Base-by-base conservation (phyloP, 2,797 vertebrate species). In the Mus spretus region DNA sequence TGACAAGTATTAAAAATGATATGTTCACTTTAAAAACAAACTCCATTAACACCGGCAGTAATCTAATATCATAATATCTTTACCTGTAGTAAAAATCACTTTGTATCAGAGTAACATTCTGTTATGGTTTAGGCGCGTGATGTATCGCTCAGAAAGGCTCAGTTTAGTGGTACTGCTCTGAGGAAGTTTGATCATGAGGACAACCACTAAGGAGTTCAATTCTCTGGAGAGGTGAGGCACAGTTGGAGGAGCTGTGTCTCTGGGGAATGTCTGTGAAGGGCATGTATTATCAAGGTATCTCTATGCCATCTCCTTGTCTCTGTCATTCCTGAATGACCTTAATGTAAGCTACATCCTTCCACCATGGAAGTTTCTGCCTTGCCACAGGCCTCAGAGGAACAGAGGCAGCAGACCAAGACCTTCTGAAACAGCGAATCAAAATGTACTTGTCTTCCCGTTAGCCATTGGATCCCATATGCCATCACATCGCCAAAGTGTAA, bases 1-100 rank as follows among this genome's bases (percentile, higher is more conserved):
- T 26, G 40, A 77, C 34, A 67, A 50, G 4, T n/a, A 47, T 72
- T 94, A 53, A 96, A 96, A 94, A 59, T 40, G n/a, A 59, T 89
- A 82, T 6, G 74, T 95, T 89, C 67, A 50, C 83, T 90, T 92
- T 26, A 26, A 75, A 94, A 89, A 81, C 7, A 96, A 97, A 63
- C 34, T 26, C 1, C 3, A 37, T 55, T 89, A 87, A 67, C 47
- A 84, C 59, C 17, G 11, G 0, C 67, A 86, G 13, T 50, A 94
- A 40, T 65, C 90, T 87, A 87, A 72, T 55, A 80, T 61, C 0
- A 70, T 89, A 53, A 83, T 34, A 14, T 50, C 44, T 70, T 75
- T 28, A 84, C 1, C 31, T 24, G 40, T 3, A 72, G 12, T 70
- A 17, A 92, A 89, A 94, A 79, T 67, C 20, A 61, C 17, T 93